Conservation (phyloP, 2,113 vertebrate species). For the Anoplopoma fimbria region DNA sequence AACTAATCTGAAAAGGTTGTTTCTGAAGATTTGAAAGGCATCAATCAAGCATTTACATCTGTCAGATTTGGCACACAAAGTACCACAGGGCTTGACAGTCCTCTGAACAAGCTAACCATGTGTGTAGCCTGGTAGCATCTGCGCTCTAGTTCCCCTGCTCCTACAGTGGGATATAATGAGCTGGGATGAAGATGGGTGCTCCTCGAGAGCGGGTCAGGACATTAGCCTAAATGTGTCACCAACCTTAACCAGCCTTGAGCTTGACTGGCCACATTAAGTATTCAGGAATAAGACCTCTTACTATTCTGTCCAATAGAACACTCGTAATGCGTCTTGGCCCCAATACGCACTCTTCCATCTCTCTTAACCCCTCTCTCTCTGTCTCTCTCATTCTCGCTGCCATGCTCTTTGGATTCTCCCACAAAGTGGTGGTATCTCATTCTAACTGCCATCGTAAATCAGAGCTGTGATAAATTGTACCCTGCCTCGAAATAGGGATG, state of each 20-base stretch:
- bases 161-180: conserved; percentile 58
- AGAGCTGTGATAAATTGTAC: conserved; percentile 3
- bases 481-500: not conserved
- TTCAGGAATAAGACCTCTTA: conserved; percentile 60
- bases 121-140: conserved; percentile 44
- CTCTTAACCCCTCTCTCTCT: conserved; percentile 22
- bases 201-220: conserved; percentile 45
- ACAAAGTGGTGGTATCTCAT: conserved; percentile 40
- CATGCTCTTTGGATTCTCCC: conserved; percentile 28
- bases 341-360: conserved; percentile 51
- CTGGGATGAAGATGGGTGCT: conserved; percentile 53
- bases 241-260: conserved; percentile 65
- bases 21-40: conserved; percentile 34
- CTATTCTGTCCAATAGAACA: conserved; percentile 28
- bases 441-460: conserved; percentile 23
- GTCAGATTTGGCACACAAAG: conserved; percentile 43
- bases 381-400: conserved; percentile 23
- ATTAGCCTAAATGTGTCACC: conserved; percentile 74
- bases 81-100: conserved; percentile 20
- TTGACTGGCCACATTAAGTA: conserved; percentile 59
- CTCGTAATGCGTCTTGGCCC: conserved; percentile 1
- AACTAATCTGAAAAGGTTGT: not conserved
- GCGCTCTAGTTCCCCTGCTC: conserved; percentile 59
- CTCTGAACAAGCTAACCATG: conserved; percentile 49
- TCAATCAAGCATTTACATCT: conserved; percentile 59